Percentiles rank a stretch among this genome's conserved stretches.
Evolutionary conservation across 2,888 invertebrate species (phyloP).

Genomic region (Capitulum mitella): DNA sequence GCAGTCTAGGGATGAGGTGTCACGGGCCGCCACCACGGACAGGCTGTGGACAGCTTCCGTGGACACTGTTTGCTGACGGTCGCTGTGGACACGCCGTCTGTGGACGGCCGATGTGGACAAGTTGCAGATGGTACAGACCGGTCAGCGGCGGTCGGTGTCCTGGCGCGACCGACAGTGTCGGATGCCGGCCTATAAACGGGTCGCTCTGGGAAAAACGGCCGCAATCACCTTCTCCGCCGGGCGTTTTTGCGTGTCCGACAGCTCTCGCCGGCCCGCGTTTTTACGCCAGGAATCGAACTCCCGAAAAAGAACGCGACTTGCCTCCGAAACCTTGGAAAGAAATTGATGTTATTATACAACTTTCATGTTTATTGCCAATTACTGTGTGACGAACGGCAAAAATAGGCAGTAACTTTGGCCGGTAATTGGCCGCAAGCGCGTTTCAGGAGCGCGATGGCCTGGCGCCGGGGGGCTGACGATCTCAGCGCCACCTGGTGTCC

Average conservation of each 20-base stretch:
- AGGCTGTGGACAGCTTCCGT: no score
- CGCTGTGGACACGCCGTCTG: no score
- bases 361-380: conserved; percentile 12
- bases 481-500: no score
- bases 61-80: no score
- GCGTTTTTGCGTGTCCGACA: background rate
- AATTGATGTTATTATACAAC: conserved; percentile 16
- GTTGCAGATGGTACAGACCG: no score
- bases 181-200: background rate
- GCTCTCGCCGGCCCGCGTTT: background rate
- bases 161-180: no score
- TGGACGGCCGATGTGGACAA: no score
- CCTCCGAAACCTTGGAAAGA: background rate
- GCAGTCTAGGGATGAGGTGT: no score
- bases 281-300: background rate
- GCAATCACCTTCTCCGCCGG: background rate
- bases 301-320: background rate
- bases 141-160: no score
- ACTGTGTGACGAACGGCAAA: background rate
- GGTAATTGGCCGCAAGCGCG: background rate
- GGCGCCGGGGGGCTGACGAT: no score
- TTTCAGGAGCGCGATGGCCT: background rate
- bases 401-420: background rate
- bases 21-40: no score
- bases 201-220: background rate